Evolutionary conservation across 1,140 invertebrate genomes (phyloP), one percentile per base, ranked within the genome.

Genomic region (Aphaenogaster rudis): DNA sequence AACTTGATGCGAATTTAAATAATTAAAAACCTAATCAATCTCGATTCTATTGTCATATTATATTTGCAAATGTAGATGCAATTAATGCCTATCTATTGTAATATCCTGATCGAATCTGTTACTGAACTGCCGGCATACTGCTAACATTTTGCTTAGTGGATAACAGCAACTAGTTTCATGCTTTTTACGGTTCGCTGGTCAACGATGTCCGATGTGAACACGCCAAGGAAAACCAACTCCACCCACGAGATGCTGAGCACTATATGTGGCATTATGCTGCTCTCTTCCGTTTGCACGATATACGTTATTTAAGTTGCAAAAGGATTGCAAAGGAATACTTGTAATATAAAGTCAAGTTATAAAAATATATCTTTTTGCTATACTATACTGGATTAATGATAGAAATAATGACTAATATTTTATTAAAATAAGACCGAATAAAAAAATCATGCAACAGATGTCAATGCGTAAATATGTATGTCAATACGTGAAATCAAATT

Each of bases 91-190:
- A 76, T 74, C 5, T 74, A 0, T 57, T 42, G 17, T 9, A 57
- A 39, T 57, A 74, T 28, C 7, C 11, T 4, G 54, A 72, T 59
- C 36, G 7, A 76, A 76, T 42, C 9, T 74, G 36, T 42, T 42
- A 28, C 9, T n/a, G 17, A 74, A 57, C 39, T 45, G n/a, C 17
- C 39, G 3, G 21, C 17, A 28, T 76, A 28, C 36, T 59, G 15
- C 36, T 59, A 76, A 59, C 21, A 76, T 76, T 76, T n/a, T 76
- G 36, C 21, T 57, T 28, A 61, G 39, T 91, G 86, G 87, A 76
- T 85, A 80, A 88, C 87, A 78, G 80, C 72, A 90, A 88, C 88
- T 67, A 91, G 89, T 93, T 90, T 88, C 50, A 87, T 88, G 92
- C 59, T 92, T 91, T 89, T 88, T 91, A 57, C 33, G 59, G 59